phyloP scores from a whole-genome alignment of 2,888 invertebrate species.

The Pandemis heparana region DNA sequence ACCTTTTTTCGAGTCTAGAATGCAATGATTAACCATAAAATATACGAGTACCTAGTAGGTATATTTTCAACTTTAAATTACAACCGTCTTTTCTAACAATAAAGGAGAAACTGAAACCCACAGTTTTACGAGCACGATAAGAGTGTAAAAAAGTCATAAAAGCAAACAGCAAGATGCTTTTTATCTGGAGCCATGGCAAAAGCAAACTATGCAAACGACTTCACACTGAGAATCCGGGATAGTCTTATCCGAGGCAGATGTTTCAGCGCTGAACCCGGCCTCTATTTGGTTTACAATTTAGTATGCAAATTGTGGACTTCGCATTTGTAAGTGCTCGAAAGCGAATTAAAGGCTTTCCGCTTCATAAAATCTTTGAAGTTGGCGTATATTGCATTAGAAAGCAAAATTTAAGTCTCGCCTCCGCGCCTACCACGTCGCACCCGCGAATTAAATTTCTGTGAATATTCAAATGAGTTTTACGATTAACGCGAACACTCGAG shows the following conservation, averaged over 20 bases:
- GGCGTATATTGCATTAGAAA: slow-evolving; percentile 61
- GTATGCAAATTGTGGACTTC: slow-evolving; percentile 72
- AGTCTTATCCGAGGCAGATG: slow-evolving; percentile 68
- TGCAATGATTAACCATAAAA: no score
- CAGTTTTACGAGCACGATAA: slow-evolving; percentile 8
- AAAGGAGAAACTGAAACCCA: neutral
- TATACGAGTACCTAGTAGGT: no score
- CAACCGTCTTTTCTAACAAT: neutral
- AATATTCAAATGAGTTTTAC: slow-evolving; percentile 71
- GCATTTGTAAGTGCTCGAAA: slow-evolving; percentile 67
- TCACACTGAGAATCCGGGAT: slow-evolving; percentile 56
- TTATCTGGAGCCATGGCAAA: slow-evolving; percentile 55
- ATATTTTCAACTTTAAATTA: neutral
- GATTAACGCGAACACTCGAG: slow-evolving; percentile 62
- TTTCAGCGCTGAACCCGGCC: slow-evolving; percentile 54
- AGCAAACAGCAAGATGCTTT: slow-evolving; percentile 62
- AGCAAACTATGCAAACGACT: slow-evolving; percentile 67
- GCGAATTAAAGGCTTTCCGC: slow-evolving; percentile 65
- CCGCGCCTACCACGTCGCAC: slow-evolving; percentile 50
- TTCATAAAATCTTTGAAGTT: slow-evolving; percentile 64
- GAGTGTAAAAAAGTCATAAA: slow-evolving; percentile 48
- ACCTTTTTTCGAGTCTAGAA: neutral
- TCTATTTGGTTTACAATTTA: slow-evolving; percentile 75
- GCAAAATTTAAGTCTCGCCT: slow-evolving; percentile 58
- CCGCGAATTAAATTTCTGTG: slow-evolving; percentile 60